These are phyloP conservation scores for Sander lucioperca DNA, from an alignment of 2,113 vertebrate genomes.

Conservation along the genomic window DNA sequence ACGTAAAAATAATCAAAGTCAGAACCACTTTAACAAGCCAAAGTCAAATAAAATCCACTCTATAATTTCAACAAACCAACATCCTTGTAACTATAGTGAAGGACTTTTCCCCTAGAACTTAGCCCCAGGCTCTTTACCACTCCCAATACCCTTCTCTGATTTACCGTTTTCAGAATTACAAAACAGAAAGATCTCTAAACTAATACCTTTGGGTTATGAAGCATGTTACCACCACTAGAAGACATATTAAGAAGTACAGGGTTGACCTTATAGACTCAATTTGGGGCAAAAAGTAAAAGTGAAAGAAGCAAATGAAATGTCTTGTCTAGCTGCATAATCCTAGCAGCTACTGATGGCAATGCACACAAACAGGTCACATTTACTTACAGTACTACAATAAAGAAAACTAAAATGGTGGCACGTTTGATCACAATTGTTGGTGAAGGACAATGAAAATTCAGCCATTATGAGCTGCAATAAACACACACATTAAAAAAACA, in stretches of 20 bases:
- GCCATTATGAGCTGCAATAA: background rate
- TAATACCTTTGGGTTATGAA: background rate
- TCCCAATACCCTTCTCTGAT: background rate
- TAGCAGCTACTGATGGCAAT: background rate
- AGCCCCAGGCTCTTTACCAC: background rate
- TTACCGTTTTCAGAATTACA: background rate
- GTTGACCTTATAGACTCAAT: background rate
- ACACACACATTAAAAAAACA: background rate
- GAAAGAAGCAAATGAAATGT: background rate
- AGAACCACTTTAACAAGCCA: slow-evolving; percentile 20
- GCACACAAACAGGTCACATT: background rate
- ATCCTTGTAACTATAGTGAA: slow-evolving; percentile 18
- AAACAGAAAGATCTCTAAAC: background rate
- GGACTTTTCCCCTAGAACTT: slow-evolving; percentile 5
- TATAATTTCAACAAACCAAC: slow-evolving; percentile 23
- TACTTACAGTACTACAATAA: background rate
- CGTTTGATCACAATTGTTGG: background rate
- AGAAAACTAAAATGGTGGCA: background rate
- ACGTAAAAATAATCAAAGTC: slow-evolving; percentile 28
- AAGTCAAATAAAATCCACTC: slow-evolving; percentile 45
- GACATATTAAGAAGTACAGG: background rate
- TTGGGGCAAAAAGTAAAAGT: background rate
- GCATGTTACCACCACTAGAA: background rate
- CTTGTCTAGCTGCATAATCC: background rate
- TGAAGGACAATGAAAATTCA: background rate